A percentile compares a stretch with the other conserved stretches of the same genome.
Conservation (phyloP, 2,797 vertebrate species). For the Liasis olivaceus region DNA sequence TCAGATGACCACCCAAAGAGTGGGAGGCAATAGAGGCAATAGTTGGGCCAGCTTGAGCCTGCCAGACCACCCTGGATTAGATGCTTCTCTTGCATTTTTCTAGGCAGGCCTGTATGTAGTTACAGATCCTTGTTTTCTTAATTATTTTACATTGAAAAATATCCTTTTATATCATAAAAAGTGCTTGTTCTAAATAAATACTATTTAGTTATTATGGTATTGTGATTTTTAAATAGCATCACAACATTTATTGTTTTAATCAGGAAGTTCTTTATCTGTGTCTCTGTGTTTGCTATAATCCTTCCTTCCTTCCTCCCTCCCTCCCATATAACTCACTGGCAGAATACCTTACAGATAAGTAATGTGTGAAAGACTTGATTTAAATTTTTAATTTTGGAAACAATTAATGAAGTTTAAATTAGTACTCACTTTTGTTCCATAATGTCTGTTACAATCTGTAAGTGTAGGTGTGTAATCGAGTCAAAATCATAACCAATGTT, state of each 20-base stretch:
- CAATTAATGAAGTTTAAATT: neutral
- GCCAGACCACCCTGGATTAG: neutral
- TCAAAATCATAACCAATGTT: neutral
- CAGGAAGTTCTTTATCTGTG: neutral
- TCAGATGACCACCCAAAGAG: neutral
- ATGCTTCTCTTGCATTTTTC: neutral
- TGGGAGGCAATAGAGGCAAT: neutral
- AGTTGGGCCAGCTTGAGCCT: neutral
- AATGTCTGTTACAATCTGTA: neutral
- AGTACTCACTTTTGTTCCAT: neutral
- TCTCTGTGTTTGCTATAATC: neutral
- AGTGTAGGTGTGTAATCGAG: constrained; percentile 6
- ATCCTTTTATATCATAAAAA: neutral
- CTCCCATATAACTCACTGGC: neutral
- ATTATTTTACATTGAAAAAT: neutral
- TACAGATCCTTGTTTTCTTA: neutral
- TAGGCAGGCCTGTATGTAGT: neutral
- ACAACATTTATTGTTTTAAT: neutral
- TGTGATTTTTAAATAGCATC: neutral
- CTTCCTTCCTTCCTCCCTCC: neutral
- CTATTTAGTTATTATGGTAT: neutral
- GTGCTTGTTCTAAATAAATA: neutral
- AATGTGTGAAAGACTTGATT: neutral
- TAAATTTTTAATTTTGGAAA: neutral
- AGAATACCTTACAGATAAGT: neutral